These are phyloP conservation scores for Diadumene lineata DNA, from an alignment of 92 coral and sea anemone species.

Conservation along the genomic window DNA sequence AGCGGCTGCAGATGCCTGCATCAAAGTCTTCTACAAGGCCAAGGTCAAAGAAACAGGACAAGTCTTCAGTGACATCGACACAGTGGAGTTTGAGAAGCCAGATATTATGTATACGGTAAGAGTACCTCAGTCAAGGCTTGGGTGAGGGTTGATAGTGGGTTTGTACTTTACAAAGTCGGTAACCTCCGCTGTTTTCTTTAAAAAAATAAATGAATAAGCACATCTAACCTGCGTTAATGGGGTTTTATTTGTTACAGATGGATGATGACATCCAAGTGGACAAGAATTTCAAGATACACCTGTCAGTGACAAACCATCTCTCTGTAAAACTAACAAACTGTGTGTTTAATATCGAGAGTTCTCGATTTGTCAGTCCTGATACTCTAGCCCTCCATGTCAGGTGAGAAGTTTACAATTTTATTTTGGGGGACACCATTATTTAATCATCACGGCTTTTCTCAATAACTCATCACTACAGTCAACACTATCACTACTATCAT, in stretches of 20 bases:
- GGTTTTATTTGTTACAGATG: too few species aligned
- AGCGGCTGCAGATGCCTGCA: constrained; percentile 51
- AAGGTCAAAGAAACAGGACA: constrained; percentile 61
- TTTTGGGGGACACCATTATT: too few species aligned
- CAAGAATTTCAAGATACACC: constrained; percentile 45
- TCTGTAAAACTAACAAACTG: constrained; percentile 50
- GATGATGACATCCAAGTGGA: too few species aligned
- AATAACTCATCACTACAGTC: too few species aligned
- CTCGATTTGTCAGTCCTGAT: constrained; percentile 50
- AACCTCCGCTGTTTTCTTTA: too few species aligned
- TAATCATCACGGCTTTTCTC: too few species aligned
- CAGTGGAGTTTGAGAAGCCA: constrained; percentile 62
- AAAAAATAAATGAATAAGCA: too few species aligned
- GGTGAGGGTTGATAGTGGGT: background rate
- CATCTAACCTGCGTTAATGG: too few species aligned
- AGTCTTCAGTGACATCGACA: constrained; percentile 42
- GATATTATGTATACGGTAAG: constrained; percentile 44
- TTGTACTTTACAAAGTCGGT: background rate
- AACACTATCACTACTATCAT: too few species aligned
- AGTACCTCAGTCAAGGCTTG: background rate
- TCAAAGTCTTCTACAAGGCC: constrained; percentile 50
- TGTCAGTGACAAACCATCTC: constrained; percentile 67
- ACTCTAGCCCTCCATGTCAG: too few species aligned
- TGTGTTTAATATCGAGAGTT: constrained; percentile 53
- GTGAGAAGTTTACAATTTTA: too few species aligned